Evolutionary conservation across 92 coral and sea anemone genomes (phyloP), one percentile per base, ranked within the genome.

Genomic region (Hydrozoanthus gracilis): DNA sequence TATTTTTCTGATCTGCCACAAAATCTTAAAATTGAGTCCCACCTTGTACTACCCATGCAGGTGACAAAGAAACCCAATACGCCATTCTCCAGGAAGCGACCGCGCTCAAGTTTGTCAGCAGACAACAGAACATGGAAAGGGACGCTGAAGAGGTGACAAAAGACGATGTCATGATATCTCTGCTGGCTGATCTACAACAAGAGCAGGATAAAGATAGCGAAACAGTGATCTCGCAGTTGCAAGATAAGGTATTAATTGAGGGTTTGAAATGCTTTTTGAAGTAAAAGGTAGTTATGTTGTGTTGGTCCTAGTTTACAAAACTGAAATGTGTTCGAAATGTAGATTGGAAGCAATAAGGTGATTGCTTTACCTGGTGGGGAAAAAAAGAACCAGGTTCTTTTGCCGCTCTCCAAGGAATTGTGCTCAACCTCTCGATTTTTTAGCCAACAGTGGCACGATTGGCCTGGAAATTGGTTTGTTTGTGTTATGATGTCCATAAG

Each of bases 161-260:
- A 56, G 92, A 96, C 78, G 95, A 91, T 73, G 98, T 95, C 16
- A 88, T 96, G 27, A 91, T 96, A 11, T 91, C 99, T 14, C 86
- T 96, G 3, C 52, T 96, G 89, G 99, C 99, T 14, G 99, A 96
- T 62, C 91, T 96, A 45, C 99, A 96, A 56, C 99, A 96, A 67
- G 99, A 96, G 65, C 99, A 96, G 69, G 99, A 96, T 76, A 94
- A 90, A 79, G 99, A 96, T 35, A 96, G 99, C 78, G 99, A 96
- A 62, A 73, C 74, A 72, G 76, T 96, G 76, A 89, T 96, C 55
- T 88, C 91, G 52, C 83, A 89, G 15, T 88, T 96, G 89, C 98
- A 92, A 48, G 98, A 92, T 55, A 95, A 95, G 95, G 99, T 95
- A 61, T 4, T 46, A 27, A 4, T 86, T 5, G 1, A 8, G 27